Evolutionary conservation across 2,888 invertebrate genomes (phyloP).

Genomic region (Dryococelus australis): DNA sequence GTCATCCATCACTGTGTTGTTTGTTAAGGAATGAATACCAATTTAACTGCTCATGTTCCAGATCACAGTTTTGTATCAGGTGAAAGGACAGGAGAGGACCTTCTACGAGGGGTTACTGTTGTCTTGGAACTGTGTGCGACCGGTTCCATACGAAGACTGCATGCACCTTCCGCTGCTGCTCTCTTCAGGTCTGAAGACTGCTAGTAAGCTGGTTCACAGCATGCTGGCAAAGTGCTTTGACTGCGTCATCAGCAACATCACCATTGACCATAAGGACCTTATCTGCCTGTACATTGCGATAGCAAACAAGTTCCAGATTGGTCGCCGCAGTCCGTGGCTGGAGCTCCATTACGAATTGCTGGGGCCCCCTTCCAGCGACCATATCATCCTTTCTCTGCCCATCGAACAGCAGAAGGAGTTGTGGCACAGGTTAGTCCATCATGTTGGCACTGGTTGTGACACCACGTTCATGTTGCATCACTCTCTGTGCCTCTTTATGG

Average conservation of each 20-base stretch:
- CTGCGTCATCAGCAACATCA: conserved; percentile 59
- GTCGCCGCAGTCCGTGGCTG: background rate
- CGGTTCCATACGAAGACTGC: conserved; percentile 43
- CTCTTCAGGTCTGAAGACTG: conserved; percentile 59
- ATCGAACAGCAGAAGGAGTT: conserved; percentile 49
- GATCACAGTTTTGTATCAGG: conserved; percentile 9
- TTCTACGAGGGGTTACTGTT: conserved; percentile 54
- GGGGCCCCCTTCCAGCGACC: conserved; percentile 46
- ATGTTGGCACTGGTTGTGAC: no score
- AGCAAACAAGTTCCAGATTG: background rate
- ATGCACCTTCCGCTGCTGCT: conserved; percentile 60
- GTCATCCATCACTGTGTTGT: no score
- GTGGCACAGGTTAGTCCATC: conserved; percentile 50
- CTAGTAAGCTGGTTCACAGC: conserved; percentile 57
- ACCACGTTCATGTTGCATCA: no score
- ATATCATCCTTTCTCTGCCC: conserved; percentile 50
- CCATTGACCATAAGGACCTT: conserved; percentile 60
- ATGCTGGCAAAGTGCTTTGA: conserved; percentile 61
- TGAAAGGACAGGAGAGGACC: background rate
- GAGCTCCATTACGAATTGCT: conserved; percentile 33
- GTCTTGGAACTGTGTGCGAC: conserved; percentile 52
- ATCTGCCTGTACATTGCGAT: conserved; percentile 52
- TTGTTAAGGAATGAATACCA: no score
- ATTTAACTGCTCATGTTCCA: background rate
- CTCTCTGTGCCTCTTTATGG: no score